Percentiles rank a stretch among this genome's conserved stretches.
Conservation (phyloP, 2,888 invertebrate species). For the Drosophila demipolita region DNA sequence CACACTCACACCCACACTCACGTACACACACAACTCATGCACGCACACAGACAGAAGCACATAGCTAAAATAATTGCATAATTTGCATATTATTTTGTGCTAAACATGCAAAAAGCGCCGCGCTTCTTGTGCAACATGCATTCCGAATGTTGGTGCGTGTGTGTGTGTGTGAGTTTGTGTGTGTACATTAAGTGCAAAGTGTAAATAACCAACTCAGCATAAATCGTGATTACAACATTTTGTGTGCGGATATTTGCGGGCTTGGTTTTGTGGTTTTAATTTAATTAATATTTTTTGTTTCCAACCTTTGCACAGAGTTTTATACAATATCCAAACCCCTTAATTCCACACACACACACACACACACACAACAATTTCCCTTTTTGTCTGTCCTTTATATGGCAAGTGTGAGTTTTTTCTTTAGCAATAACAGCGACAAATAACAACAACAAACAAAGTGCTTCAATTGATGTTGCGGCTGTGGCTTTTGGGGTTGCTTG, state of each 20-base stretch:
- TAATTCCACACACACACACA: background rate
- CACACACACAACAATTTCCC: background rate
- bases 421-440: conserved; percentile 4
- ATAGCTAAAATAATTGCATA: conserved; percentile 81
- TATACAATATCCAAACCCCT: background rate
- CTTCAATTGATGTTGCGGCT: conserved; percentile 22
- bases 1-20: background rate
- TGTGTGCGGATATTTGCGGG: conserved; percentile 82
- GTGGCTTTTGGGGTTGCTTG: conserved; percentile 7
- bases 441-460: conserved; percentile 22
- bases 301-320: conserved; percentile 15
- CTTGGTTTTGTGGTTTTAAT: conserved; percentile 83
- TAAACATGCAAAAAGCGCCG: conserved; percentile 79
- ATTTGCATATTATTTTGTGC: conserved; percentile 82
- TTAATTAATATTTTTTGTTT: conserved; percentile 82
- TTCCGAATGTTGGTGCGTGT: conserved; percentile 54
- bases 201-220: conserved; percentile 82
- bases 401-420: conserved; percentile 19
- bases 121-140: conserved; percentile 74
- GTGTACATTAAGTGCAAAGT: conserved; percentile 78
- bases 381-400: background rate
- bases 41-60: conserved; percentile 15
- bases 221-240: conserved; percentile 84
- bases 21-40: conserved; percentile 1
- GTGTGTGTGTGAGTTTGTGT: conserved; percentile 28